phyloP scores from a whole-genome alignment of 2,888 invertebrate species.

The Hipparchia semele region DNA sequence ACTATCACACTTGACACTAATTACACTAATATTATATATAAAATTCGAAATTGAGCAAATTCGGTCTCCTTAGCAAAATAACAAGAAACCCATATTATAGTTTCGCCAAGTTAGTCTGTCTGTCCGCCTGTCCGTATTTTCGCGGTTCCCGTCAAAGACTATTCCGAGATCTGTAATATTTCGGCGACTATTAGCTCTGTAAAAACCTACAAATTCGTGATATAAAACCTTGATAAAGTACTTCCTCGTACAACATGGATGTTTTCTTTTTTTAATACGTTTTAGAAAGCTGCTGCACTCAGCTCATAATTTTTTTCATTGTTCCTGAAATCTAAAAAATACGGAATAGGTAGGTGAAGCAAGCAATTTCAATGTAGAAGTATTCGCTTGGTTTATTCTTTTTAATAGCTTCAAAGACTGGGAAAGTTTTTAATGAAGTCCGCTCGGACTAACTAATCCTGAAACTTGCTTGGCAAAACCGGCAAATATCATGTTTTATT shows the following conservation, averaged over 20 bases:
- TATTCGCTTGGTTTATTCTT: constrained; percentile 44
- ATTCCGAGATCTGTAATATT: too few species aligned
- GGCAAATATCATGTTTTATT: constrained; percentile 10
- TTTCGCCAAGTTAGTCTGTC: not conserved
- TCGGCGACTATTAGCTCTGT: too few species aligned
- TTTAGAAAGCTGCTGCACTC: not conserved
- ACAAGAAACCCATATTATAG: too few species aligned
- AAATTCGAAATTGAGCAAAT: too few species aligned
- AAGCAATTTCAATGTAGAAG: constrained; percentile 24
- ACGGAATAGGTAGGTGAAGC: constrained; percentile 8
- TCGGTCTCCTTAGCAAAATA: too few species aligned
- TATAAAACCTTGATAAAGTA: too few species aligned
- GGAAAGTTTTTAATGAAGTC: constrained; percentile 52
- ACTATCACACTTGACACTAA: too few species aligned
- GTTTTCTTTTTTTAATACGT: not conserved
- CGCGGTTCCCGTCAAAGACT: too few species aligned
- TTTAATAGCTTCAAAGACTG: constrained; percentile 45
- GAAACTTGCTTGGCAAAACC: constrained; percentile 40
- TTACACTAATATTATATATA: too few species aligned
- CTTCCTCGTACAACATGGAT: too few species aligned
- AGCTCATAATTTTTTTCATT: too few species aligned
- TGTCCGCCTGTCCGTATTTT: not conserved
- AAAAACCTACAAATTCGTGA: too few species aligned
- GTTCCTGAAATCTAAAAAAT: not conserved
- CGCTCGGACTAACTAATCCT: constrained; percentile 47